Conservation (phyloP, 2,797 vertebrate genomes). For the Fringilla coelebs region DNA sequence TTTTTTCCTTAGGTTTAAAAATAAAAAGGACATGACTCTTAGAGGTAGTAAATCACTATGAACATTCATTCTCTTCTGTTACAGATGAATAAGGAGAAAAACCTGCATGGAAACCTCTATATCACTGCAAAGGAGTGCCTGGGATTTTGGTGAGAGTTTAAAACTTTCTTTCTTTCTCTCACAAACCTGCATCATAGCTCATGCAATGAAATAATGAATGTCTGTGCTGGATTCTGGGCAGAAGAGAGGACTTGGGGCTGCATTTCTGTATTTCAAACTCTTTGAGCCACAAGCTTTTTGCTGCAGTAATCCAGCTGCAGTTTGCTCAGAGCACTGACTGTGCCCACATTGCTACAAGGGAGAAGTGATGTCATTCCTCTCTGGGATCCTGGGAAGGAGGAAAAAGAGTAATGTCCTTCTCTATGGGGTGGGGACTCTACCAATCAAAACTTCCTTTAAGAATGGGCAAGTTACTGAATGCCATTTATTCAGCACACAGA, state of each 20-base stretch:
- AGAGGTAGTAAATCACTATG: neutral
- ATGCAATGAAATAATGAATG: neutral
- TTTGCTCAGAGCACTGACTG: neutral
- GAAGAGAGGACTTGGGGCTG: neutral
- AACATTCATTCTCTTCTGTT: neutral
- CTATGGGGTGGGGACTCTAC: neutral
- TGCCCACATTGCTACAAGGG: neutral
- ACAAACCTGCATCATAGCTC: neutral
- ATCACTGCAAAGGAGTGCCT: neutral
- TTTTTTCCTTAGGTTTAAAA: constrained; percentile 28
- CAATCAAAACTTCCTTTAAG: neutral
- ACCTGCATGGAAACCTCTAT: neutral
- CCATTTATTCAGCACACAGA: neutral
- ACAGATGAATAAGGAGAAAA: neutral
- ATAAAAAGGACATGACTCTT: constrained; percentile 14
- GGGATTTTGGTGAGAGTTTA: neutral
- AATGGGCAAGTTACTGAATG: neutral
- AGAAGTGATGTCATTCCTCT: neutral
- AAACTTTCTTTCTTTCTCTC: neutral
- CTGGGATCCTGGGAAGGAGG: neutral
- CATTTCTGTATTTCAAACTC: neutral
- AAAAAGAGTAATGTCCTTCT: neutral
- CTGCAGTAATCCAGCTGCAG: neutral
- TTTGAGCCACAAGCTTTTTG: neutral
- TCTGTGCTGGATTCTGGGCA: neutral